Evolutionary conservation across 2,797 vertebrate species (phyloP), one percentile per base, ranked within the genome.

Genomic region (Borostomias antarcticus): DNA sequence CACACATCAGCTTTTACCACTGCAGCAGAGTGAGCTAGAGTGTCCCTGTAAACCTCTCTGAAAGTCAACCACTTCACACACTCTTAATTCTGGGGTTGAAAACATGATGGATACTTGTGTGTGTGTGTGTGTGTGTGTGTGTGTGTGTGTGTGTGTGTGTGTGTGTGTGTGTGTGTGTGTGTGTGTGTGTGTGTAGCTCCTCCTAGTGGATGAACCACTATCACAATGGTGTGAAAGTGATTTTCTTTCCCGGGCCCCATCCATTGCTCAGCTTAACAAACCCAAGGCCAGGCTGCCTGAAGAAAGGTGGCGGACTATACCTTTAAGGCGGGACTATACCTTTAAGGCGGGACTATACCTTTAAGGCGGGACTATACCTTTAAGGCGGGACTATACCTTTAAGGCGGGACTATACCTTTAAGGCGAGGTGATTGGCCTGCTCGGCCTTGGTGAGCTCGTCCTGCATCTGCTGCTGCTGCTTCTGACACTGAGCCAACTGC

Each of bases 381-480:
- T 45, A 4, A 17, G 40, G 3, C 4, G 40, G n/a, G 40, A n/a
- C n/a, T n/a, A n/a, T n/a, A n/a, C 6, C 15, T n/a, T 13, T 15
- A 45, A 45, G 40, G 40, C 40, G 7, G 40, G 15, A n/a, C 40
- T 45, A 17, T 17, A 17, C n/a, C 40, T 45, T n/a, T 45, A 4
- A 17, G 40, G 3, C 4, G 40, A 45, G 40, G 17, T 4, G n/a
- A 51, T 83, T 78, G 86, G 97, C 97, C 88, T 96, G 95, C 77
- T 91, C 93, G 62, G 93, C 89, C 54, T 57, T 87, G 72, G 85
- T 89, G 11, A 98, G 90, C 74, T 96, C 94, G 68, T 95, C 94
- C 74, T 91, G 84, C 78, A 95, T 83, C 43, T 93, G 88, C 7
- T 86, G 91, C 80, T 93, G 93, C 59, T 91, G 82, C 56, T 74